A percentile compares a stretch with the other conserved stretches of the same genome.
Evolutionary conservation across 2,113 vertebrate species (phyloP).

Genomic region (Sapajus apella): DNA sequence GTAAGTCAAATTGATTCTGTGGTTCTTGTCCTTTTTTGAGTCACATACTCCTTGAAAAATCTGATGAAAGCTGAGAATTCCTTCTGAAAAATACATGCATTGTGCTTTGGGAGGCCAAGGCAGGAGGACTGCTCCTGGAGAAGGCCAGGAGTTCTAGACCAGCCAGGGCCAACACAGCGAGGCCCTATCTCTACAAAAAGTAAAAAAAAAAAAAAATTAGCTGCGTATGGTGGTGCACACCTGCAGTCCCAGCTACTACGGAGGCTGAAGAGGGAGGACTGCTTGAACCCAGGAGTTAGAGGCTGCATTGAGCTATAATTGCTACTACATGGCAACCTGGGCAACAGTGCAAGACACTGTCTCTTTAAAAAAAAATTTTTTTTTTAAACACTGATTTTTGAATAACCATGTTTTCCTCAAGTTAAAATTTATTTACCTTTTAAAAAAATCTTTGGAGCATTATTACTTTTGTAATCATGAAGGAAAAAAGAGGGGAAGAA

Average conservation of each 20-base stretch:
- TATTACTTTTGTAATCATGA: neutral
- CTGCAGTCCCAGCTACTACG: neutral
- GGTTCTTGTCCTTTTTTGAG: neutral
- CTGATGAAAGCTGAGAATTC: neutral
- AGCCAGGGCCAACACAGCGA: neutral
- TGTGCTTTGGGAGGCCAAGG: neutral
- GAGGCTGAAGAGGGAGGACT: neutral
- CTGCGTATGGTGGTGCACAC: neutral
- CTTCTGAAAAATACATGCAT: neutral
- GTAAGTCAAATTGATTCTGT: neutral
- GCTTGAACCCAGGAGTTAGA: neutral
- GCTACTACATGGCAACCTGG: neutral
- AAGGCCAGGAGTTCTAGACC: neutral
- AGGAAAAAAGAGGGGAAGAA: neutral
- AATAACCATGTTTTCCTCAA: neutral
- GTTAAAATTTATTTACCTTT: neutral
- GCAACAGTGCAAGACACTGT: neutral
- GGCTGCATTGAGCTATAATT: neutral
- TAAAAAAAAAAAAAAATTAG: neutral
- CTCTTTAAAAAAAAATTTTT: neutral
- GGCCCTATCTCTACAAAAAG: neutral
- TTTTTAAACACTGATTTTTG: neutral
- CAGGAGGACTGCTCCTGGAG: neutral
- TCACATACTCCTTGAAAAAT: neutral
- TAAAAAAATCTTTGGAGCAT: neutral